phyloP scores from a whole-genome alignment of 2,113 vertebrate species.

The Jacana jacana region DNA sequence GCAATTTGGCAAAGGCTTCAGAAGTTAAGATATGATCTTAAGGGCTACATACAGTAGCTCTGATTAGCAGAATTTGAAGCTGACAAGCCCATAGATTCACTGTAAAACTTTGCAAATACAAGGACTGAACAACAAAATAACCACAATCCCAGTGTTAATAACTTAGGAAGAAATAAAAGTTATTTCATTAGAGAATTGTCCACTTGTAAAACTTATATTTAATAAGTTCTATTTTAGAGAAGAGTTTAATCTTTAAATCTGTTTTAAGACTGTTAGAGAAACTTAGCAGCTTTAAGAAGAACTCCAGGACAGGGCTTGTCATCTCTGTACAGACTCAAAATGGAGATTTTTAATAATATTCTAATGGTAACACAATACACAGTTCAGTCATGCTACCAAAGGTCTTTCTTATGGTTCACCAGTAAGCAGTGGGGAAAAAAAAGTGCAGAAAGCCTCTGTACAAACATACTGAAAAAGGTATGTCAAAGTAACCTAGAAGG shows the following conservation, averaged over 20 bases:
- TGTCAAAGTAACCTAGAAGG: background rate
- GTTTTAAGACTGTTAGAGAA: background rate
- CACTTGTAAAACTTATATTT: background rate
- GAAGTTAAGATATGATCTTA: background rate
- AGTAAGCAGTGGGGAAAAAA: background rate
- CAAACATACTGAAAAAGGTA: background rate
- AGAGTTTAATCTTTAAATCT: background rate
- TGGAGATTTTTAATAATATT: background rate
- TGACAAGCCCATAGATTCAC: background rate
- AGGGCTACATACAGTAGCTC: background rate
- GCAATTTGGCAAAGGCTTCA: background rate
- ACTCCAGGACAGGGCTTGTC: background rate
- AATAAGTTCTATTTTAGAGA: background rate
- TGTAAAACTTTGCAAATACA: background rate
- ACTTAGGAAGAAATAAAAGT: background rate
- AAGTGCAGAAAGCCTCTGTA: background rate
- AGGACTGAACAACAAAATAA: background rate
- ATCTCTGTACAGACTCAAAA: background rate
- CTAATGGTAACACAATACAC: background rate
- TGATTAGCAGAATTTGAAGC: background rate
- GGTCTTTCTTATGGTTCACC: background rate
- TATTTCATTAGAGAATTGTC: background rate
- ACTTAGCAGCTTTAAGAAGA: background rate
- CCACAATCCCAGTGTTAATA: background rate
- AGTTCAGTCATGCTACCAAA: background rate